Evolutionary conservation across 2,113 vertebrate species (phyloP).

Genomic region (Aramus guarauna): DNA sequence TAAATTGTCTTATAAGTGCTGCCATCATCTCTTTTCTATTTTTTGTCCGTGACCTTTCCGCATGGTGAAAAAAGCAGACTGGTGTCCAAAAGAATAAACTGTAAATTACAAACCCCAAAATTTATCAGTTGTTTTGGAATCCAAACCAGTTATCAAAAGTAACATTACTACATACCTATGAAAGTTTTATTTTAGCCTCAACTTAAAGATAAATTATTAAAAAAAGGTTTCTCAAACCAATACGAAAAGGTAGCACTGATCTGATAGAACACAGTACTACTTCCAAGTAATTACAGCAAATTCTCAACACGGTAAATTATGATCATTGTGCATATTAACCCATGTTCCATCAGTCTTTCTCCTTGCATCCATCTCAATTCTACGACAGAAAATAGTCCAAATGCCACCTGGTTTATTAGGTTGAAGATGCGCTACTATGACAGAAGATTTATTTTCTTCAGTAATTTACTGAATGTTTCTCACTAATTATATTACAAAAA

Average conservation of each 20-base stretch:
- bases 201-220: background rate
- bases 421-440: background rate
- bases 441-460: background rate
- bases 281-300: background rate
- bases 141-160: background rate
- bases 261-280: background rate
- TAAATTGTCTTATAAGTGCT: background rate
- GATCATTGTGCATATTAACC: background rate
- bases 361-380: background rate
- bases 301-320: background rate
- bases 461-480: background rate
- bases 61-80: background rate
- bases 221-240: background rate
- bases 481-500: background rate
- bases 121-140: background rate
- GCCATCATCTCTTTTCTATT: background rate
- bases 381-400: background rate
- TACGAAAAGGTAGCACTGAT: background rate
- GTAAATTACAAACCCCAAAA: background rate
- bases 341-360: background rate
- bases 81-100: background rate
- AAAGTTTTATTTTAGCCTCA: background rate
- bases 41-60: background rate
- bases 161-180: background rate
- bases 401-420: background rate